Evolutionary conservation across 2,888 invertebrate genomes (phyloP).

Genomic region (Lepidonotus clava): DNA sequence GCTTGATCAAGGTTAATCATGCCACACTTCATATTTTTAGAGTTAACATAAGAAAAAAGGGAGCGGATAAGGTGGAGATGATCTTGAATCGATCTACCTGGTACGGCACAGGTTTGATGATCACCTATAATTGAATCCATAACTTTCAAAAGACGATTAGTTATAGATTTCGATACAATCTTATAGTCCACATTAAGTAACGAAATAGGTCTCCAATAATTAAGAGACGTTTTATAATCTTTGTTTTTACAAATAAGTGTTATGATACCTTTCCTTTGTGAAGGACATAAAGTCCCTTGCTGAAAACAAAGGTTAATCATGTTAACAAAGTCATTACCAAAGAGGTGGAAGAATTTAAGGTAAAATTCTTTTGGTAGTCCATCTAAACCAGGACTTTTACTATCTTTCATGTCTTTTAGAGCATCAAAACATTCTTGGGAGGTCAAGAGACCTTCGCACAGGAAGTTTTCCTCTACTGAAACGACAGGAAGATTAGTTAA

Average conservation of each 20-base stretch:
- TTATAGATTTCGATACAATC: not conserved
- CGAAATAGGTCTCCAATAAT: constrained; percentile 22
- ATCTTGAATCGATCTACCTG: constrained; percentile 6
- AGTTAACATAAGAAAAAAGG: not conserved
- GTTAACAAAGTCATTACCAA: not conserved
- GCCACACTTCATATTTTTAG: not conserved
- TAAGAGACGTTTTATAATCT: too few species aligned
- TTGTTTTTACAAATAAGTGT: not conserved
- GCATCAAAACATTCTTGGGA: not conserved
- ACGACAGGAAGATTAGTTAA: not conserved
- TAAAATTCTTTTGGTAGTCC: constrained; percentile 28
- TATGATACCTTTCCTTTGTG: not conserved
- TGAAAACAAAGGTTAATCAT: not conserved
- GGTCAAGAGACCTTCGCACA: not conserved
- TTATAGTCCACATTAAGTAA: constrained; percentile 26
- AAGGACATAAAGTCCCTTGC: not conserved
- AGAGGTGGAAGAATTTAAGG: not conserved
- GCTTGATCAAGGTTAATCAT: not conserved
- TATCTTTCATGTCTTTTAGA: not conserved
- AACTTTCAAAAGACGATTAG: not conserved
- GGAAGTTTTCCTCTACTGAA: not conserved
- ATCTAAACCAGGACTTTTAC: constrained; percentile 10
- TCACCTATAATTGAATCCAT: not conserved
- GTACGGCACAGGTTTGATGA: constrained; percentile 4
- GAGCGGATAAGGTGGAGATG: not conserved